phyloP scores from a whole-genome alignment of 2,113 vertebrate genomes.

The Centropristis striata region DNA sequence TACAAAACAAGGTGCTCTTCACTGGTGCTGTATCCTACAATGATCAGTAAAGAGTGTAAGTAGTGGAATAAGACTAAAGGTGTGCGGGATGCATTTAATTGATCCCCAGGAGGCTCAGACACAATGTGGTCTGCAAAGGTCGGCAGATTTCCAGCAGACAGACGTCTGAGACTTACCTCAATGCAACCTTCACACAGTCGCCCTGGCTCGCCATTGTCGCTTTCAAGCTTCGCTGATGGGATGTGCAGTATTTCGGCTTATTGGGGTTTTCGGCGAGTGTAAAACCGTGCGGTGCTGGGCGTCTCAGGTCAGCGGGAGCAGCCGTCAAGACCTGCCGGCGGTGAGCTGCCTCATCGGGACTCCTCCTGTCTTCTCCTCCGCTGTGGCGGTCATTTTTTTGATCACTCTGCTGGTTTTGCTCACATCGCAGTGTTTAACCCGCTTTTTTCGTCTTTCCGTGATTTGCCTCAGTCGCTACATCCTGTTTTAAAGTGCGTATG shows the following conservation, averaged over 20 bases:
- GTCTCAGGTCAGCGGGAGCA: conserved; percentile 72
- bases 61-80: not conserved
- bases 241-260: conserved; percentile 25
- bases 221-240: conserved; percentile 31
- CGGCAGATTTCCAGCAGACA: conserved; percentile 60
- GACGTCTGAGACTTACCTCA: conserved; percentile 82
- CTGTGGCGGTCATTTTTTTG: conserved; percentile 61
- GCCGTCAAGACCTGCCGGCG: conserved; percentile 75
- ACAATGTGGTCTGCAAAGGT: conserved; percentile 68
- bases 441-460: conserved; percentile 17
- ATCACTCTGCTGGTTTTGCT: conserved; percentile 2
- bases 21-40: not conserved
- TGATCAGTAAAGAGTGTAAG: not conserved
- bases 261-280: conserved; percentile 17
- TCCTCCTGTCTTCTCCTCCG: conserved; percentile 51
- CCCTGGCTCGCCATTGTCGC: conserved; percentile 82
- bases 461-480: conserved; percentile 61
- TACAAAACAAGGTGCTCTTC: conserved; percentile 39
- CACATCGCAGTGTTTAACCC: conserved; percentile 43
- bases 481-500: conserved; percentile 66
- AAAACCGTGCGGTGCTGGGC: conserved; percentile 14
- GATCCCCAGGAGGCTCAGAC: conserved; percentile 50
- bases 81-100: conserved; percentile 34
- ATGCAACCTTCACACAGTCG: conserved; percentile 87
- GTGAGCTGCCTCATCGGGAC: conserved; percentile 49